Evolutionary conservation across 2,888 invertebrate genomes (phyloP).

Genomic region (Drosophila leonis): DNA sequence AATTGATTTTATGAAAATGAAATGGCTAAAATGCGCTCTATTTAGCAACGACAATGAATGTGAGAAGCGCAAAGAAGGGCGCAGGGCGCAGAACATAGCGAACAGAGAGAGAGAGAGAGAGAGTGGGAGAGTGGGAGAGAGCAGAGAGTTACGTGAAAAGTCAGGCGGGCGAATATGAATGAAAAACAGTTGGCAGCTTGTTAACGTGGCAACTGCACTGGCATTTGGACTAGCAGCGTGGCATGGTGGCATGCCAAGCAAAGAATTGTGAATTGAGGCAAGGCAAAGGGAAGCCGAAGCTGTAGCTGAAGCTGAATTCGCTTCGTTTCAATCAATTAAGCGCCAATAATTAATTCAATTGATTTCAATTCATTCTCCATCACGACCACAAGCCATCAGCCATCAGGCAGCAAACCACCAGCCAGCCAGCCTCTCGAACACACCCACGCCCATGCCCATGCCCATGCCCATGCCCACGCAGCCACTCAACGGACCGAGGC

Average conservation of each 20-base stretch:
- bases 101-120: background rate
- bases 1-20: conserved; percentile 76
- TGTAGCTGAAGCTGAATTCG: conserved; percentile 45
- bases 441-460: background rate
- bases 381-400: conserved; percentile 42
- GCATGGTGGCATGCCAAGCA: background rate
- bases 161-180: conserved; percentile 32
- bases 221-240: background rate
- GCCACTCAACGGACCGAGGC: background rate
- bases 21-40: conserved; percentile 81
- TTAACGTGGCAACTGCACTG: conserved; percentile 26
- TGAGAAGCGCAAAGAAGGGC: conserved; percentile 13
- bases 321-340: conserved; percentile 83
- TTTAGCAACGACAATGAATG: conserved; percentile 77
- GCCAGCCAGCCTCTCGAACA: background rate
- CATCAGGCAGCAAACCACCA: conserved; percentile 7
- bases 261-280: background rate
- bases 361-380: conserved; percentile 75
- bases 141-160: conserved; percentile 16
- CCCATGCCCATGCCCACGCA: background rate
- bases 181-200: conserved; percentile 58
- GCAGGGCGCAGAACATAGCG: background rate
- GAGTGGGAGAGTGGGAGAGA: background rate
- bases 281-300: conserved; percentile 3
- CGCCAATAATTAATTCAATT: conserved; percentile 84